A percentile compares a stretch with the other conserved stretches of the same genome.
phyloP scores from a whole-genome alignment of 2,113 vertebrate genomes.

The Philantomba maxwellii region DNA sequence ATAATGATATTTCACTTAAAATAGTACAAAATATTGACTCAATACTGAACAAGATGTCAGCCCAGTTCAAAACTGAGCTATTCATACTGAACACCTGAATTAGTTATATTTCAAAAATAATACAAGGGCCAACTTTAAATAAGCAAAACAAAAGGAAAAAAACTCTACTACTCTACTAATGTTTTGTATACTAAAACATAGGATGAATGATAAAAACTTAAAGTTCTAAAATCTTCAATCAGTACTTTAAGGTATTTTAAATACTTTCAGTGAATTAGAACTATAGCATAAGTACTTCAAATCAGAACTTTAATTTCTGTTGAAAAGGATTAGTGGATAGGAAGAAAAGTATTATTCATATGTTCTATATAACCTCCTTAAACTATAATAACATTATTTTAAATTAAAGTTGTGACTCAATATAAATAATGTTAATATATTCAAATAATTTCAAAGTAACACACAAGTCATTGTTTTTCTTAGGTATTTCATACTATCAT shows the following conservation, averaged over 20 bases:
- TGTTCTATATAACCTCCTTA: background rate
- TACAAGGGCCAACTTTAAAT: background rate
- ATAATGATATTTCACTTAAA: background rate
- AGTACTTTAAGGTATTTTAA: conserved; percentile 20
- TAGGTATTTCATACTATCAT: background rate
- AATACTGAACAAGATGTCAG: background rate
- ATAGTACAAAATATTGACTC: background rate
- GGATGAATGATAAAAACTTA: background rate
- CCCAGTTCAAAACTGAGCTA: background rate
- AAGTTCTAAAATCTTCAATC: background rate
- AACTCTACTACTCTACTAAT: background rate
- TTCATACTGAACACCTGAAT: background rate
- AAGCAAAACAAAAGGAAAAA: conserved; percentile 8
- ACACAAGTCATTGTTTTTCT: background rate
- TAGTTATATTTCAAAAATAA: background rate
- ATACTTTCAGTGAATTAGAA: background rate
- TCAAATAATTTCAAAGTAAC: background rate
- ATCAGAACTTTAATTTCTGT: background rate
- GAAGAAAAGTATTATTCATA: background rate
- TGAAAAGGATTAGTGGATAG: background rate
- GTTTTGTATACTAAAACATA: background rate
- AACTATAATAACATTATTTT: conserved; percentile 4
- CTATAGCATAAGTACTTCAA: background rate
- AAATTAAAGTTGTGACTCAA: conserved; percentile 10
- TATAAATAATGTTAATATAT: background rate